Evolutionary conservation across 2,888 invertebrate genomes (phyloP).

Genomic region (Aproaerema taeniolella): DNA sequence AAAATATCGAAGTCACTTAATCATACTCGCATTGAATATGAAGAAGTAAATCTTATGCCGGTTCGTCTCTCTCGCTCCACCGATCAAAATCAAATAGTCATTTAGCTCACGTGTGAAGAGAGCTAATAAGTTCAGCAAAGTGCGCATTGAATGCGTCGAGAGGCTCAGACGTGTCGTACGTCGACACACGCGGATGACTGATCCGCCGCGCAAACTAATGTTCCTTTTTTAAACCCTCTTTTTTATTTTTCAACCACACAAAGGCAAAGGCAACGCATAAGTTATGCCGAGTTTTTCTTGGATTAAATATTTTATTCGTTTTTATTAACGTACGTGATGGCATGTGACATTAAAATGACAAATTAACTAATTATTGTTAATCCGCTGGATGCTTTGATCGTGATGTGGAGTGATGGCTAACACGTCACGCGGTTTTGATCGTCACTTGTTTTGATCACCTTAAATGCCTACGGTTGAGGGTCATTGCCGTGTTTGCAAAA

Average conservation of each 20-base stretch:
- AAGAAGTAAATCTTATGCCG: conserved; percentile 12
- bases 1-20: no score
- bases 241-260: conserved; percentile 64
- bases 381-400: conserved; percentile 66
- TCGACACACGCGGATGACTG: conserved; percentile 65
- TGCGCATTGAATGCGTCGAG: conserved; percentile 43
- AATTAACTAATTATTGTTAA: conserved; percentile 76
- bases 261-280: conserved; percentile 66
- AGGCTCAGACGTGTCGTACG: conserved; percentile 54
- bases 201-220: conserved; percentile 69
- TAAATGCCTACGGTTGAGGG: conserved; percentile 26
- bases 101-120: no score
- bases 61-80: conserved; percentile 22
- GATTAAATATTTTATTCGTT: conserved; percentile 65
- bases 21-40: no score
- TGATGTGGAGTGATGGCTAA: conserved; percentile 45
- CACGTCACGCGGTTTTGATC: conserved; percentile 46
- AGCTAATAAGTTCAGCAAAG: conserved; percentile 32
- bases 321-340: conserved; percentile 70
- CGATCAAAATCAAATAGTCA: conserved; percentile 54
- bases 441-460: conserved; percentile 34
- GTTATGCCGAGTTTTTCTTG: conserved; percentile 65
- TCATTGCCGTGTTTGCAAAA: conserved; percentile 35
- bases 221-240: conserved; percentile 56
- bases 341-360: conserved; percentile 77